Evolutionary conservation across 2,113 vertebrate genomes (phyloP).

Genomic region (Tinamus guttatus): DNA sequence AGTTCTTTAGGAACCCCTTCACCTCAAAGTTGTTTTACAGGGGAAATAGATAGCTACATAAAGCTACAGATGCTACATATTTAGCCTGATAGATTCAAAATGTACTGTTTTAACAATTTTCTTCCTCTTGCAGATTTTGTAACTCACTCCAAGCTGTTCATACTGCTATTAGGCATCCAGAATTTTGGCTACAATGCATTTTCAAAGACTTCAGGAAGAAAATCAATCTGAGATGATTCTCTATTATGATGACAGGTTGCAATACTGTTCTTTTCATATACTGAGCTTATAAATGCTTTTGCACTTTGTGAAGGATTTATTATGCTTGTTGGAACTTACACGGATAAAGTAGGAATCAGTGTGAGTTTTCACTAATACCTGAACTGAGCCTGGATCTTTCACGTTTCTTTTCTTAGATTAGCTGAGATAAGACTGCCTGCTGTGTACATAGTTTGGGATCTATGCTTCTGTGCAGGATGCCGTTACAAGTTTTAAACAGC

Average conservation of each 20-base stretch:
- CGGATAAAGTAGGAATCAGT: neutral
- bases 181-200: neutral
- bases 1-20: neutral
- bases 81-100: slow-evolving; percentile 34
- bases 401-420: neutral
- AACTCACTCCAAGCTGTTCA: neutral
- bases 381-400: neutral
- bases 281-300: neutral
- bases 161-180: slow-evolving; percentile 14
- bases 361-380: neutral
- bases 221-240: neutral
- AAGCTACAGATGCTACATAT: neutral
- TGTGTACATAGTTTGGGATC: neutral
- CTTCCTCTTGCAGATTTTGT: neutral
- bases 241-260: neutral
- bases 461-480: neutral
- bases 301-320: neutral
- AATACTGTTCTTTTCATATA: neutral
- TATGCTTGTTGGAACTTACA: neutral
- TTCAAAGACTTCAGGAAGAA: neutral
- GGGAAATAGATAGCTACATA: neutral
- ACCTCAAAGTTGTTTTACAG: neutral
- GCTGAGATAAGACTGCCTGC: neutral
- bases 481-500: neutral
- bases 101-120: neutral